Evolutionary conservation across 2,888 invertebrate genomes (phyloP), one percentile per base, ranked within the genome.

Genomic region (Sarcophaga carnaria): DNA sequence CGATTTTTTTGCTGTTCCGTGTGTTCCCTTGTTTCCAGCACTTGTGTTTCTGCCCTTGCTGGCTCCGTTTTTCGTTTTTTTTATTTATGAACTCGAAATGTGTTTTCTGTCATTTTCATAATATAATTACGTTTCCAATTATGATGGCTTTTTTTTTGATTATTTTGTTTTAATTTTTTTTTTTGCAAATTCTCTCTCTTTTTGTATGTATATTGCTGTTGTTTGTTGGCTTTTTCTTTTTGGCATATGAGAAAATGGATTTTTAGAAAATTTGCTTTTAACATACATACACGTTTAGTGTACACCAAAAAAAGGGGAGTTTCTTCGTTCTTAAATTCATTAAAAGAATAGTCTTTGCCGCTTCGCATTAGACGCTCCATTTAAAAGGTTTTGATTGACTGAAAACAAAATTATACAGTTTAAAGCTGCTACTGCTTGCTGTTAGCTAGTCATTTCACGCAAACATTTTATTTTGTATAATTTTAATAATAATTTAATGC

Each of bases 91-190:
- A 80, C 69, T 78, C 49, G 49, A 86, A 86, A 86, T 86, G 83
- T 86, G 86, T 83, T 86, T 80, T 86, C 83, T 86, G 86, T 80
- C 80, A 83, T 86, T 83, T 83, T 80, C 83, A 80, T 86, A 86
- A 86, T 78, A 80, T 80, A 86, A 86, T 86, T 86, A 86, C 83
- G 80, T 80, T 86, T 86, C 80, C 78, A 86, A 86, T 86, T 86
- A 83, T 86, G 77, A 86, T 70, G 71, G 17, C 54, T 54, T 54
- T 17, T 60, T 66, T 37, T 60, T 45, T 17, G 17, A 11, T 10
- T 47, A 63, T 75, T 75, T 47, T 74, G 12, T 59, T 74, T 74
- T 74, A 11, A 1, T 22, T 22, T 22, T 60, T 45, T 45, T 69
- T 69, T 72, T 74, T 63, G 62, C 20, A 8, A 37, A 37, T 74